Conservation (phyloP, 2,113 vertebrate species). For the Chloropsis hardwickii region DNA sequence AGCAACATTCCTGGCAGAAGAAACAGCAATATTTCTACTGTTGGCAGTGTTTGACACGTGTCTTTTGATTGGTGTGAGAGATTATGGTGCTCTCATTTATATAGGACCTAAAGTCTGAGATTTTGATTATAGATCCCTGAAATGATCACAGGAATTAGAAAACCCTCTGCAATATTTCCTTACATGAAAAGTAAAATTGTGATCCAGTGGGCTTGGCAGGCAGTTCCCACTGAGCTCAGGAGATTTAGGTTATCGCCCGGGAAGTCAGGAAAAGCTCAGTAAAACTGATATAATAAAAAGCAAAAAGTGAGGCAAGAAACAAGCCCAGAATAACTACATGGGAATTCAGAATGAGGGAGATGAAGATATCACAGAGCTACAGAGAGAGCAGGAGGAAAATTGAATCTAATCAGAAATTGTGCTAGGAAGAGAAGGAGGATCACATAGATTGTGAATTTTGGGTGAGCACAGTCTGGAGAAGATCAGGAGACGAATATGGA, state of each 20-base stretch:
- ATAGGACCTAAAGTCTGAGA: neutral
- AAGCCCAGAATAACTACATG: neutral
- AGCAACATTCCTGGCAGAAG: neutral
- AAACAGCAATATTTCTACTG: neutral
- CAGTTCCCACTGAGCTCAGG: neutral
- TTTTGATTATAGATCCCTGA: neutral
- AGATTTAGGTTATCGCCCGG: neutral
- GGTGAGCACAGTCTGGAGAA: neutral
- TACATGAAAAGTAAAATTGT: neutral
- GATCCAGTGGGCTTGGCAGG: neutral
- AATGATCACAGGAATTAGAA: neutral
- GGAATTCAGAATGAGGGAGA: neutral
- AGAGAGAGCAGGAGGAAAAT: neutral
- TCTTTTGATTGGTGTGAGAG: neutral
- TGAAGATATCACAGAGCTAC: neutral
- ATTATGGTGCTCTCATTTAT: neutral
- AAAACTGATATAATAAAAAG: neutral
- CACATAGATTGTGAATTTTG: accelerated
- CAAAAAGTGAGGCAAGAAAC: neutral
- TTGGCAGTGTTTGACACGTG: accelerated
- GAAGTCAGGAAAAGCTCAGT: neutral
- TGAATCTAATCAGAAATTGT: neutral
- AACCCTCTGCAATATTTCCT: neutral
- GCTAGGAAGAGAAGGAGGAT: neutral
- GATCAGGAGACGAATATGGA: neutral